Conservation (phyloP, 1,140 invertebrate genomes). For the Lepidurus packardi region DNA sequence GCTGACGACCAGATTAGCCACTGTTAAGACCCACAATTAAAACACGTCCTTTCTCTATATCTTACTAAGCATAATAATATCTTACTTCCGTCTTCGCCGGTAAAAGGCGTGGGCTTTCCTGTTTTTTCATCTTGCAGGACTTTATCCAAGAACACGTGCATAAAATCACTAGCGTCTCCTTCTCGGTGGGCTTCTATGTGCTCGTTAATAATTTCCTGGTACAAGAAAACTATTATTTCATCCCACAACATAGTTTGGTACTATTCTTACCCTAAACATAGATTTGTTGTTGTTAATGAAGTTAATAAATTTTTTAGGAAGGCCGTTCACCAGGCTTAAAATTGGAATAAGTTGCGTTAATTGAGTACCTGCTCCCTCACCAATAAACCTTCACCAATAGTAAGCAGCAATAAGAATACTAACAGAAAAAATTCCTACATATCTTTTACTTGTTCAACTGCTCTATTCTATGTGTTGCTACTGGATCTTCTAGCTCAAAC, state of each 20-base stretch:
- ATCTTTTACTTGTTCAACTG: not conserved
- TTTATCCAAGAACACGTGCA: too few species aligned
- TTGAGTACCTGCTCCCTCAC: not conserved
- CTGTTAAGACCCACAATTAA: too few species aligned
- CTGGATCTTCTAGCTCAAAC: constrained; percentile 25
- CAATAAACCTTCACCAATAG: not conserved
- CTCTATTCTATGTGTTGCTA: constrained; percentile 1
- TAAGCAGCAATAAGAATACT: not conserved
- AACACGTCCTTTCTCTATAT: too few species aligned
- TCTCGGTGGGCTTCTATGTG: not conserved
- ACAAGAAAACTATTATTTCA: not conserved
- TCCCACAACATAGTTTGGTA: not conserved
- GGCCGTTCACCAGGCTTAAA: not conserved
- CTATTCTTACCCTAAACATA: not conserved
- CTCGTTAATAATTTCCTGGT: not conserved
- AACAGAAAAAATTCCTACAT: not conserved
- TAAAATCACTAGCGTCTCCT: too few species aligned
- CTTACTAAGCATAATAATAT: too few species aligned
- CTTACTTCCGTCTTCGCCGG: too few species aligned
- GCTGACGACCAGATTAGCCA: too few species aligned
- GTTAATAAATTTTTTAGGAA: not conserved
- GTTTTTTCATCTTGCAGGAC: too few species aligned
- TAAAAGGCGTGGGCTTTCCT: too few species aligned
- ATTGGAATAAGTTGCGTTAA: not conserved
- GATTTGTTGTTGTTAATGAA: not conserved